A percentile compares a stretch with the other conserved stretches of the same genome.
phyloP scores from a whole-genome alignment of 2,113 vertebrate species.

The Erythrocercus mccallii region DNA sequence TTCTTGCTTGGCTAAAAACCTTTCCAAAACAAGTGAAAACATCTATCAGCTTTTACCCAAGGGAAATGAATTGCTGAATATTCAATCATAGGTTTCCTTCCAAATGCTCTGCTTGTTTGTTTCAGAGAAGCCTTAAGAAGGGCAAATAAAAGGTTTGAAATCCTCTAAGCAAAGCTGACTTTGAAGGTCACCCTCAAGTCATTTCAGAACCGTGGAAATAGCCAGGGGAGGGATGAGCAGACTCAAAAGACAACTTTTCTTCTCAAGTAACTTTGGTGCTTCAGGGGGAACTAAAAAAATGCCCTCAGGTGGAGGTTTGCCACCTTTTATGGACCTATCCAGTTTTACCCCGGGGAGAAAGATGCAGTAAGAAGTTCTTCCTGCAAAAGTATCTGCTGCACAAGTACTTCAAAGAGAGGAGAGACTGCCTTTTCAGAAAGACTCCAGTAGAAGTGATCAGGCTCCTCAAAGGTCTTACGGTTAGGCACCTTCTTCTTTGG shows the following conservation, averaged over 20 bases:
- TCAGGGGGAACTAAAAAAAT: background rate
- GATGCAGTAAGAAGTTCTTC: background rate
- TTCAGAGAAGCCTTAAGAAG: conserved; percentile 3
- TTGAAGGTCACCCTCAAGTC: background rate
- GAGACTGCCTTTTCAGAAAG: background rate
- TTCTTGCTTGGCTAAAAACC: background rate
- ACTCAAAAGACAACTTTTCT: background rate
- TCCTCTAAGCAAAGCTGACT: background rate
- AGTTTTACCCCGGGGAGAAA: background rate
- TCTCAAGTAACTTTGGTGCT: background rate
- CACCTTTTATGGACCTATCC: background rate
- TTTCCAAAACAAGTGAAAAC: background rate
- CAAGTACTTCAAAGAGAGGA: background rate
- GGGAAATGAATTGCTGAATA: background rate
- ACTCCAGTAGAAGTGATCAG: background rate
- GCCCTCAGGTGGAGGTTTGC: background rate
- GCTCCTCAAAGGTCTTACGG: fast-evolving
- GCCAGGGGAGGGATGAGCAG: background rate
- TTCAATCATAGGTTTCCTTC: background rate
- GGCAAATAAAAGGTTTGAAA: background rate
- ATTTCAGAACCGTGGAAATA: background rate
- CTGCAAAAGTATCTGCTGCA: background rate
- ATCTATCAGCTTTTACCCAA: background rate
- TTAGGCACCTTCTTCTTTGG: background rate
- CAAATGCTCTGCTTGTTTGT: background rate